Percentiles rank a stretch among this genome's conserved stretches.
Conservation (phyloP, 2,888 invertebrate genomes). For the Nephrotoma flavescens region DNA sequence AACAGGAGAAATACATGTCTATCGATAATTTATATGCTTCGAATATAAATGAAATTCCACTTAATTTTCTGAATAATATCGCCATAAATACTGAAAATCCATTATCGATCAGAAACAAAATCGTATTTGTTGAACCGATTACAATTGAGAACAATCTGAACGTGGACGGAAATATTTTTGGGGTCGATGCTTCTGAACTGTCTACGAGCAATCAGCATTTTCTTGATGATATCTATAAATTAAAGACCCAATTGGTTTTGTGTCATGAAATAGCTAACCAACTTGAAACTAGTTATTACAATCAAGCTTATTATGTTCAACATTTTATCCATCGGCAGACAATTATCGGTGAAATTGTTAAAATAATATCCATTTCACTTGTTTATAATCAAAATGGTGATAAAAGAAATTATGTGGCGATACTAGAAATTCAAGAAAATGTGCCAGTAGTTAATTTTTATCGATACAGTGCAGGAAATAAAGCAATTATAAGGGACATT, state of each 20-base stretch:
- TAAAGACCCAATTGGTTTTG: background rate
- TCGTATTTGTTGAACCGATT: background rate
- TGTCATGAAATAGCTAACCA: background rate
- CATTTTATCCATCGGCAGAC: slow-evolving; percentile 22
- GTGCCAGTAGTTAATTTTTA: background rate
- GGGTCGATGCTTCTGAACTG: background rate
- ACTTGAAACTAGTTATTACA: slow-evolving; percentile 9
- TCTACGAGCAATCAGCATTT: background rate
- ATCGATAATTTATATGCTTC: background rate
- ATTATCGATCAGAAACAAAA: background rate
- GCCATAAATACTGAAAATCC: background rate
- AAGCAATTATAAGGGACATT: background rate
- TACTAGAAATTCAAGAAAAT: background rate
- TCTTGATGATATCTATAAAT: background rate
- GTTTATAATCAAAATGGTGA: background rate
- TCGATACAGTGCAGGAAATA: background rate
- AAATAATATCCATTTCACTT: slow-evolving; percentile 10
- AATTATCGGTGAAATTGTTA: slow-evolving; percentile 15
- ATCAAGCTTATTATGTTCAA: slow-evolving; percentile 16
- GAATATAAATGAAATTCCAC: background rate
- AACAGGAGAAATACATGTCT: background rate
- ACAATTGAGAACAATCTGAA: background rate
- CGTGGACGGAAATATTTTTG: background rate
- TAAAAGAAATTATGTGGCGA: background rate
- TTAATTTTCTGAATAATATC: background rate